Evolutionary conservation across 2,888 invertebrate genomes (phyloP), one percentile per base, ranked within the genome.

Genomic region (Pandemis heparana): DNA sequence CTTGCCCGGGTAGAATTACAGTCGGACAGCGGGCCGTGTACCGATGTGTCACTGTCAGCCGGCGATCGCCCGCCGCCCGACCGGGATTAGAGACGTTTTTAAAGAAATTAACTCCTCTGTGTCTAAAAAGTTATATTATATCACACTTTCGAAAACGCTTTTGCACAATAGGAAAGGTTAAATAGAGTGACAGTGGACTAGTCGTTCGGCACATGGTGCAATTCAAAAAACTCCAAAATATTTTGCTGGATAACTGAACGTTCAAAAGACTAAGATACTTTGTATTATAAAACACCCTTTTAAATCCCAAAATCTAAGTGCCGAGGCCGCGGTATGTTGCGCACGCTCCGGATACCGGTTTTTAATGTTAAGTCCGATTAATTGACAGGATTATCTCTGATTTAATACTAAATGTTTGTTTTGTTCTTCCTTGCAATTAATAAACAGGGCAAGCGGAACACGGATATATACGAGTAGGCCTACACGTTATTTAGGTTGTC

Each of bases 31-130:
- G 89, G 77, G 85, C 88, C 94, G 81, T 95, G 94, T 94, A 94
- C 90, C 94, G 89, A 95, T 95, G 94, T 93, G 94, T 95, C 94
- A 95, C 92, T 94, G 94, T 94, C 94, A 95, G 82, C 81, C 89
- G 80, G 80, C 90, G 87, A 89, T 88, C 88, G 90, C 83, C 86
- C 85, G 85, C 85, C 83, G 80, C 83, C 84, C 82, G 80, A 82
- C 81, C 83, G 79, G 93, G 93, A 92, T 94, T 94, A 93, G 86
- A 85, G 85, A 82, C 82, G 82, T 89, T 92, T 92, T 91, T 87
- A 89, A 92, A 92, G 89, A 90, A 91, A 91, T 91, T 89, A 88
- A 86, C 84, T 74, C 75, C 79, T 83, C 87, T 87, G 83, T 79
- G 81, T 77, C 77, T 78, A 80, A 77, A 79, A 79, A 79, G 77